phyloP scores from a whole-genome alignment of 2,888 invertebrate genomes.

The Melikaiella ostensackeni region DNA sequence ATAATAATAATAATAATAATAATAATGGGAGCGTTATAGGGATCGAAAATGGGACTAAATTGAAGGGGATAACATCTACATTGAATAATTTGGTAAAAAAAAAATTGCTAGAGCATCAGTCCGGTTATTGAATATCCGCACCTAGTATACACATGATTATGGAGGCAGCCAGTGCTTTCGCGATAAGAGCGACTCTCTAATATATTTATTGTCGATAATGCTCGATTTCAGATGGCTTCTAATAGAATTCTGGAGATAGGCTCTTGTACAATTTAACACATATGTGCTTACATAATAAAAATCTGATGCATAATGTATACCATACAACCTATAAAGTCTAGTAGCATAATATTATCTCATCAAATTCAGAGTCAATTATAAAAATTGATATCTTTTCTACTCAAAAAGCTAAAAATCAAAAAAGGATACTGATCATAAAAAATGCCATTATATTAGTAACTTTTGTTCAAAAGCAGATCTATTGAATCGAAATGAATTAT shows the following conservation, averaged over 20 bases:
- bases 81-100: too few relatives aligned
- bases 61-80: too few relatives aligned
- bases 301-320: conserved; percentile 10
- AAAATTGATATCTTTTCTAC: neutral
- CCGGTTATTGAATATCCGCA: too few relatives aligned
- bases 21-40: too few relatives aligned
- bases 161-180: neutral
- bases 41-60: too few relatives aligned
- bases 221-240: neutral
- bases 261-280: neutral
- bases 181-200: neutral
- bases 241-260: neutral
- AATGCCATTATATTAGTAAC: neutral
- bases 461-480: too few relatives aligned
- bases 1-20: too few relatives aligned
- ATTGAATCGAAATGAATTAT: too few relatives aligned
- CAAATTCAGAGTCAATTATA: neutral
- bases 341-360: neutral
- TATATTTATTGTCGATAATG: neutral
- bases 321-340: neutral
- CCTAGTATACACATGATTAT: neutral
- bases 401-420: neutral
- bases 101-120: too few relatives aligned
- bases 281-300: neutral
- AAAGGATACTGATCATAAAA: neutral